Base-by-base conservation (phyloP, 2,888 invertebrate species). In the Luffia ferchaultella region DNA sequence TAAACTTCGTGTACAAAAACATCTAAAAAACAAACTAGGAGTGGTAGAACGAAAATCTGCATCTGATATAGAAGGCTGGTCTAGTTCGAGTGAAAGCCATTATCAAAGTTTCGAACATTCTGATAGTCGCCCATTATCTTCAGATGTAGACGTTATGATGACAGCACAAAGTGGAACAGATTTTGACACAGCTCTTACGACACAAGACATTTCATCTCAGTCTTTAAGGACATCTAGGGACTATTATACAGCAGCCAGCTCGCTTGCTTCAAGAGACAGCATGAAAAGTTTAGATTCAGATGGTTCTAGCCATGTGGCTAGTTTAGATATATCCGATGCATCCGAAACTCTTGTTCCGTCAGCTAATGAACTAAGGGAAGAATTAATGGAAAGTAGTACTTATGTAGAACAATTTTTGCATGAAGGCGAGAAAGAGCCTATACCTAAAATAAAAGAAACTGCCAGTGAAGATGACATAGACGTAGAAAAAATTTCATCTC, bases 281-380 rank as follows among this genome's bases (percentile, higher is more conserved):
- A 93, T 95, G 90, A 93, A 91, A 66, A 95, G 95, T 53, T 80
- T 96, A 44, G 94, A 95, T 64, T 96, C 95, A 1, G 92, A 95
- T 72, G 93, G 93, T 57, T 95, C 95, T 0, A 95, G 94, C 16
- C 92, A 95, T 70, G 85, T 96, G 52, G 95, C 92, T 1, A 95
- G 95, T 64, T 89, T 95, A 55, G 96, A 96, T 76, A 90, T 95
- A 41, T 96, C 96, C 30, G 97, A 97, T 72, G 86, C 92, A 19
- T 96, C 96, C 1, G 97, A 97, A 78, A 98, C 97, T 1, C 76
- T 98, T 7, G 92, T 98, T 9, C 95, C 96, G 15, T 96, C 97
- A 1, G 91, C 93, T 7, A 90, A 92, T 64, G 95, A 95, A 68
- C 73, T 91, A 47, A 90, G 91, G 64, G 89, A 90, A 60, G 91